Evolutionary conservation across 2,797 vertebrate species (phyloP), one percentile per base, ranked within the genome.

Genomic region (Mormyrops attenuatus): DNA sequence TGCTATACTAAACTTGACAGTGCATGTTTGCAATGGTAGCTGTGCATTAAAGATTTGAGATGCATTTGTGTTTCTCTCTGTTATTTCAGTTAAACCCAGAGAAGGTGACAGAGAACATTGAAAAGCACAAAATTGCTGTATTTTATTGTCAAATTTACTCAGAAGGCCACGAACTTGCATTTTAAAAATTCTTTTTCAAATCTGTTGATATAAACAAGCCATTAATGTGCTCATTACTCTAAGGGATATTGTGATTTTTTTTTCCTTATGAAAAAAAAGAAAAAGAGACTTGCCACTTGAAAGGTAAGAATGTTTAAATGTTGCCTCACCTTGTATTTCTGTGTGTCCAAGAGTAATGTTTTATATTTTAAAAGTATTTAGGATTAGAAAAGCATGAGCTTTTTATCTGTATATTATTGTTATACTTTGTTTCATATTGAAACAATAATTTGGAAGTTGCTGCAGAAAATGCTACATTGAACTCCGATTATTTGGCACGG

Each of bases 301-400:
- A 87, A 60, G 85, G 85, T 87, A 57, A 57, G 52, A 87, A 57
- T 87, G 30, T 87, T 87, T 57, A 30, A 86, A 52, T 50, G 44
- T 85, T 50, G 22, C 11, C 22, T 85, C n/a, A 50, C 47, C 52
- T 52, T 53, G 13, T 86, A 86, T 53, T 34, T 86, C 15, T 86
- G 84, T 52, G 26, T 86, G 17, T 49, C 47, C 22, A 86, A 34
- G 84, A 86, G 84, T 86, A 73, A 73, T 73, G 66, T 73, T 41
- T 44, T 41, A 44, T 47, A 44, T 82, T 82, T 82, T n/a, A 55
- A 53, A 53, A 55, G 49, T 49, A 15, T 52, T 34, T 86, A 26
- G 82, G 44, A 26, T 2, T 47, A 85, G n/a, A 85, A 15, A 47
- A 26, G 49, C 8, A 85, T 52, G 26, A 6, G 38, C 69, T 20